Conservation (phyloP, 2,797 vertebrate species). For the Pipistrellus nathusii region DNA sequence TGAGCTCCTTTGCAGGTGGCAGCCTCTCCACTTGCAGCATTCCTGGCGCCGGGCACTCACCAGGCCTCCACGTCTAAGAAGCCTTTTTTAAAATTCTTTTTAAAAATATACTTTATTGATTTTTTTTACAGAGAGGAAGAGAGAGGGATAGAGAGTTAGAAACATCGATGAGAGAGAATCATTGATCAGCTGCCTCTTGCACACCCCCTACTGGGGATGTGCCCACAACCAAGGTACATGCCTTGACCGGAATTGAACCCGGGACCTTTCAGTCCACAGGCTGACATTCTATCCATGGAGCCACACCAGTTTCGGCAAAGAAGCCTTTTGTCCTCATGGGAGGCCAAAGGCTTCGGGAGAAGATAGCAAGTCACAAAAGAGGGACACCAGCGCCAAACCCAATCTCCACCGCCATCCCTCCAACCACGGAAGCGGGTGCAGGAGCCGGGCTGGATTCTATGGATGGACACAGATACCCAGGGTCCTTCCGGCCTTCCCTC, state of each 20-base stretch:
- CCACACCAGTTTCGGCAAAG: not conserved
- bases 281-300: too few species aligned
- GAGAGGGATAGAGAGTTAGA: too few species aligned
- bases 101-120: too few species aligned
- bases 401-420: fast-evolving
- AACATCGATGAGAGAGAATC: too few species aligned
- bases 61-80: not conserved
- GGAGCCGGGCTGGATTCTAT: not conserved
- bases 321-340: not conserved
- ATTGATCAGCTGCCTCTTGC: too few species aligned
- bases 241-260: too few species aligned
- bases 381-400: not conserved
- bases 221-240: too few species aligned
- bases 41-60: not conserved
- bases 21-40: not conserved
- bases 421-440: not conserved
- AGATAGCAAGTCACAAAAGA: not conserved
- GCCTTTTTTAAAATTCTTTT: not conserved
- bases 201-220: too few species aligned
- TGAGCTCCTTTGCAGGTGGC: not conserved
- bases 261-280: too few species aligned
- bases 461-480: not conserved
- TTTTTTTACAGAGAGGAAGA: too few species aligned
- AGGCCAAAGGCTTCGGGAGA: not conserved
- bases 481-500: not conserved